A percentile compares a stretch with the other conserved stretches of the same genome.
Evolutionary conservation across 2,888 invertebrate genomes (phyloP).

Genomic region (Oscheius onirici): DNA sequence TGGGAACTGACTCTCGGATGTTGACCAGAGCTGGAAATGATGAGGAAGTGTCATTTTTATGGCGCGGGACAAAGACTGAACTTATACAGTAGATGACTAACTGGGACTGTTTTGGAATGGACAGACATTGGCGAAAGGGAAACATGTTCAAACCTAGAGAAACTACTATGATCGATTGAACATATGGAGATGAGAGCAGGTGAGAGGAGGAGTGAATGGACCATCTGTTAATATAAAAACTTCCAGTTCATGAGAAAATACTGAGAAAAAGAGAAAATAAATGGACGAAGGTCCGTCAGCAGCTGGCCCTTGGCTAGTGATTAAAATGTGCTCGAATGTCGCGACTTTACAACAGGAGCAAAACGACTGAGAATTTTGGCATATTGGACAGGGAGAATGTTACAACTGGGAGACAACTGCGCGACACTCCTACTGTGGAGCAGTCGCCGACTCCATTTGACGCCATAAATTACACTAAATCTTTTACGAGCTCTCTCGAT

Average conservation of each 20-base stretch:
- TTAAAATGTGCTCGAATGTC: conserved; percentile 29
- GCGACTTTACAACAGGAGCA: conserved; percentile 22
- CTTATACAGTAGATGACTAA: no score
- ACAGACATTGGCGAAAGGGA: no score
- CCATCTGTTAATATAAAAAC: no score
- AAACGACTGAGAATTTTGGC: conserved; percentile 27
- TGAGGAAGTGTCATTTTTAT: not conserved
- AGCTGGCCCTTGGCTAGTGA: conserved; percentile 17
- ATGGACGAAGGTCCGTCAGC: not conserved
- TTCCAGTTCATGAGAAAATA: no score
- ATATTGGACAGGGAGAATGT: not conserved
- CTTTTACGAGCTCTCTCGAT: not conserved
- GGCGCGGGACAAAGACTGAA: not conserved
- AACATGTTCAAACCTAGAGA: no score
- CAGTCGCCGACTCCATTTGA: conserved; percentile 1
- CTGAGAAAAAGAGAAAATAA: not conserved
- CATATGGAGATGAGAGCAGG: no score
- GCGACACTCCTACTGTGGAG: conserved; percentile 5
- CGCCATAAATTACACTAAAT: conserved; percentile 14
- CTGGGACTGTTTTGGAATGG: no score
- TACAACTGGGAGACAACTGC: not conserved
- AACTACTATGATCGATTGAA: no score
- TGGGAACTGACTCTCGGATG: no score
- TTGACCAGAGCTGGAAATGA: not conserved
- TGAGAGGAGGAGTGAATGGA: no score